A percentile compares a stretch with the other conserved stretches of the same genome.
Evolutionary conservation across 1,140 invertebrate genomes (phyloP).

Genomic region (Megalonaias nervosa): DNA sequence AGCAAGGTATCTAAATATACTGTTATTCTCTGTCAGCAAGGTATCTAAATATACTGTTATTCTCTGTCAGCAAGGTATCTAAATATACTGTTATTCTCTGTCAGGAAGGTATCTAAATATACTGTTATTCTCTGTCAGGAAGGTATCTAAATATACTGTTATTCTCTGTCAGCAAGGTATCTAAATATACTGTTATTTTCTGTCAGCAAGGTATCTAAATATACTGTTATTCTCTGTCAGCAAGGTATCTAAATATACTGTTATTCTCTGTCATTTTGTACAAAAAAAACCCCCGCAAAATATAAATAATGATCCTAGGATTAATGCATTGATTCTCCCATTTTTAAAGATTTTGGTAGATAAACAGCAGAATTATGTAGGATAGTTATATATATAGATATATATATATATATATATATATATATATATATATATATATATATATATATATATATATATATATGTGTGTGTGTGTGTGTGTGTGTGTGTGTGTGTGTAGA

Average conservation of each 20-base stretch:
- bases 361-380: too few species aligned
- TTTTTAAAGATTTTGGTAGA: too few species aligned
- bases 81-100: not conserved
- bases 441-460: too few species aligned
- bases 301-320: too few species aligned
- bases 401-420: too few species aligned
- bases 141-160: slow-evolving; percentile 15
- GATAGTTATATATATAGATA: too few species aligned
- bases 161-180: slow-evolving; percentile 46
- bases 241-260: slow-evolving; percentile 22
- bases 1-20: slow-evolving; percentile 28
- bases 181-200: not conserved
- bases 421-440: too few species aligned
- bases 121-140: slow-evolving; percentile 23
- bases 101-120: slow-evolving; percentile 34
- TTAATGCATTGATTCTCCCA: too few species aligned
- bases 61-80: slow-evolving; percentile 44
- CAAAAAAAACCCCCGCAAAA: too few species aligned
- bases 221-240: slow-evolving; percentile 13
- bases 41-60: slow-evolving; percentile 1
- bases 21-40: slow-evolving; percentile 38
- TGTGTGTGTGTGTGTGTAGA: too few species aligned
- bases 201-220: slow-evolving; percentile 38
- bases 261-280: too few species aligned
- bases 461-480: too few species aligned